phyloP scores from a whole-genome alignment of 2,888 invertebrate species.

The Odontothrips loti region DNA sequence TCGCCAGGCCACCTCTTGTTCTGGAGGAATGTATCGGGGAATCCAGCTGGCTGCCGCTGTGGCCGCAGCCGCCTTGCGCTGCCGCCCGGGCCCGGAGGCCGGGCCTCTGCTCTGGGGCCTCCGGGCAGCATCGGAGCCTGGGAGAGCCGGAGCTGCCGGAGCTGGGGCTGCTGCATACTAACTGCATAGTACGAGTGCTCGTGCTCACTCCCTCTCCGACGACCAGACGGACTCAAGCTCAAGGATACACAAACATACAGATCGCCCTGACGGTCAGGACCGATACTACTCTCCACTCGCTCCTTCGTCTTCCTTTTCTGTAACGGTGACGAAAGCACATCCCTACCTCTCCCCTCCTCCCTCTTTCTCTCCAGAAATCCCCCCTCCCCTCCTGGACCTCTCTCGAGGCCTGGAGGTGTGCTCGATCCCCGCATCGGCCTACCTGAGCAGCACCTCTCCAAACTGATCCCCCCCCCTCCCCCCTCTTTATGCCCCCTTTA shows the following conservation, averaged over 20 bases:
- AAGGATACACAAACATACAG: neutral
- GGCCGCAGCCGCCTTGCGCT: no score
- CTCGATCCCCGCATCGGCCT: slow-evolving; percentile 6
- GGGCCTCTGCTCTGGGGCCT: no score
- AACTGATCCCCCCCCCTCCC: neutral
- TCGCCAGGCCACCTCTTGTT: slow-evolving; percentile 9
- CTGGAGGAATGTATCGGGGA: slow-evolving; percentile 15
- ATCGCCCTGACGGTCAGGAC: neutral
- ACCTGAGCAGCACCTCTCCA: slow-evolving; percentile 13
- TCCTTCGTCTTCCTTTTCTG: slow-evolving; percentile 22
- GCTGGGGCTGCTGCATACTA: neutral
- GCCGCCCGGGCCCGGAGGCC: no score
- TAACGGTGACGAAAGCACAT: neutral
- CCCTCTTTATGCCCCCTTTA: neutral
- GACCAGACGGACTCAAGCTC: neutral
- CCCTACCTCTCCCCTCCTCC: neutral
- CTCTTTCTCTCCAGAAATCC: slow-evolving; percentile 28
- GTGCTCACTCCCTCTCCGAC: neutral
- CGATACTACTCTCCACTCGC: neutral
- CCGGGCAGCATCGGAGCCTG: no score
- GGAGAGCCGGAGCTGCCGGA: neutral
- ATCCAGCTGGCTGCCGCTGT: slow-evolving; percentile 8
- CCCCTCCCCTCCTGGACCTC: slow-evolving; percentile 30
- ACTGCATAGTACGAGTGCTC: neutral
- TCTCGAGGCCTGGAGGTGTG: neutral